phyloP scores from a whole-genome alignment of 2,888 invertebrate species.

The Nipponacmea schrenckii region DNA sequence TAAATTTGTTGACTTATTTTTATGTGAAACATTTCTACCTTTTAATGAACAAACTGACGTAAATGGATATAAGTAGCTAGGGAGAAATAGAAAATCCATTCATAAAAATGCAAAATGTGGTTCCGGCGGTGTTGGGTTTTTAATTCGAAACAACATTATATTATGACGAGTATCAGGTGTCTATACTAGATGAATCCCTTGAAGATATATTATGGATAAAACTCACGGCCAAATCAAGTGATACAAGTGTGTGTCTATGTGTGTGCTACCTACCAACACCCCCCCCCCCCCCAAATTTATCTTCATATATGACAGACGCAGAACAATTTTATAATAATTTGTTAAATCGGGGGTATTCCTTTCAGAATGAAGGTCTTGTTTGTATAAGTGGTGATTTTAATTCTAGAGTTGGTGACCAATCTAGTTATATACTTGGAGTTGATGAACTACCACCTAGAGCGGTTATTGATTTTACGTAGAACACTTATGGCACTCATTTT shows the following conservation, averaged over 20 bases:
- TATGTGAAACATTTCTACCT: conserved; percentile 17
- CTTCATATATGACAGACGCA: conserved; percentile 29
- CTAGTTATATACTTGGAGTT: conserved; percentile 8
- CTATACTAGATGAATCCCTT: conserved; percentile 14
- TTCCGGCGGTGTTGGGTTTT: conserved; percentile 21
- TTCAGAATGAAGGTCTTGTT: conserved; percentile 16
- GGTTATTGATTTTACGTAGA: conserved; percentile 5
- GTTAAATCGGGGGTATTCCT: conserved; percentile 10
- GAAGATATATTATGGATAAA: conserved; percentile 17
- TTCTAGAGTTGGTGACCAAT: conserved; percentile 10
- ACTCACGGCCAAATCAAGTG: not conserved
- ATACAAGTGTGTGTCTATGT: conserved; percentile 10
- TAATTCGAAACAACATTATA: conserved; percentile 5
- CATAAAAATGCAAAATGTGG: conserved; percentile 19
- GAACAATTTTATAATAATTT: conserved; percentile 26
- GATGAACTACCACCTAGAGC: not conserved
- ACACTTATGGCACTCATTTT: conserved; percentile 1
- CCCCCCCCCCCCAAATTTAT: conserved; percentile 16
- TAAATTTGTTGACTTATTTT: not conserved
- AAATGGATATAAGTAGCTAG: conserved; percentile 15
- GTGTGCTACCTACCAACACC: conserved; percentile 21
- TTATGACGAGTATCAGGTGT: conserved; percentile 8
- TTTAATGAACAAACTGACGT: conserved; percentile 4
- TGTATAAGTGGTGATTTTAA: conserved; percentile 13
- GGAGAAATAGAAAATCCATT: conserved; percentile 16